phyloP scores from a whole-genome alignment of 2,888 invertebrate species.

The Coelogynopora nodosa region DNA sequence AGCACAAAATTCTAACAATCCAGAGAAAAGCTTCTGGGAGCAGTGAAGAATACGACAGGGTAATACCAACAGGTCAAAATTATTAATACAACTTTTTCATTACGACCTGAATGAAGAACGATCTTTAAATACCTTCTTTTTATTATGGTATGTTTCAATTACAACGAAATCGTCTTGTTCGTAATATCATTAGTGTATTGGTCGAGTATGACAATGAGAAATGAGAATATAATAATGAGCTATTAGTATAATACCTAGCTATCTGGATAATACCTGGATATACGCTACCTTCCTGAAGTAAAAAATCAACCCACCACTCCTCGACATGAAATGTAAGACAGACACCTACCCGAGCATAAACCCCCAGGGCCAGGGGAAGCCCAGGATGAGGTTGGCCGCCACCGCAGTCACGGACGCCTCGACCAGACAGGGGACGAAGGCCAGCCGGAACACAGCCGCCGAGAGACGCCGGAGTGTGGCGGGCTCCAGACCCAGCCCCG shows the following conservation, averaged over 20 bases:
- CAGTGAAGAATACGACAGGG: too few species aligned
- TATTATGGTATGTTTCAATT: too few species aligned
- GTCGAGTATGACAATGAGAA: too few species aligned
- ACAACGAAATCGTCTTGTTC: too few species aligned
- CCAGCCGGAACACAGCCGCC: constrained; percentile 69
- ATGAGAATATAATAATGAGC: too few species aligned
- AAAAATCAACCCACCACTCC: not conserved
- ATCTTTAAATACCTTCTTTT: too few species aligned
- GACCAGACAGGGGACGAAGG: constrained; percentile 78
- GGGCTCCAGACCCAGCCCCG: constrained; percentile 87
- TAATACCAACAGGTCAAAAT: too few species aligned
- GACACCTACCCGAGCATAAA: constrained; percentile 68
- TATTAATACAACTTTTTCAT: too few species aligned
- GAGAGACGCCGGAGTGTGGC: constrained; percentile 77
- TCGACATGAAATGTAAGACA: not conserved
- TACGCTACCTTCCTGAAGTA: not conserved
- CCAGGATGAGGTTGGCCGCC: constrained; percentile 71
- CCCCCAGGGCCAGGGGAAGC: constrained; percentile 78
- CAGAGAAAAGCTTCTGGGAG: too few species aligned
- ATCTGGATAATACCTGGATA: not conserved
- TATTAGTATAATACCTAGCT: not conserved
- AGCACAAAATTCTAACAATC: too few species aligned
- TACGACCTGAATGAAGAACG: too few species aligned
- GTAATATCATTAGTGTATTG: too few species aligned
- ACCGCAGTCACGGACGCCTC: constrained; percentile 73